These are phyloP conservation scores for Thalassophryne amazonica DNA, from an alignment of 2,797 vertebrate species.

Conservation along the genomic window DNA sequence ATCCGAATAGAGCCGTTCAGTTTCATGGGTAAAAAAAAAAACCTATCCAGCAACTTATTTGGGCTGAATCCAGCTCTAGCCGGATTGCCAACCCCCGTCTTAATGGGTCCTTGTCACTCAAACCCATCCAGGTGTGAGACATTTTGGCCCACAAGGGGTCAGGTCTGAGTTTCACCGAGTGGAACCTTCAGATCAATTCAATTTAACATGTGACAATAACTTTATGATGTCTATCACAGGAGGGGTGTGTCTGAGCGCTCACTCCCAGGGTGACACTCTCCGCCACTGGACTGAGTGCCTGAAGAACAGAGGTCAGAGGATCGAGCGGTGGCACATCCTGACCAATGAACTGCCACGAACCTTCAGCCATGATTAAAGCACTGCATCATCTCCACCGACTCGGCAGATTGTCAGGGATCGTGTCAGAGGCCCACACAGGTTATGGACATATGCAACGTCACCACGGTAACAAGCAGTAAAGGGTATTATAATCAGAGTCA, in stretches of 20 bases:
- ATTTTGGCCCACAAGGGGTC: no score
- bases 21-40: no score
- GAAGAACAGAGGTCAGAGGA: constrained; percentile 75
- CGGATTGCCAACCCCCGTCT: no score
- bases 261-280: constrained; percentile 80
- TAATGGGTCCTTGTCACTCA: no score
- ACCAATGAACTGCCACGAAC: constrained; percentile 85
- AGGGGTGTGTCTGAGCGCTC: constrained; percentile 81
- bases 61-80: no score
- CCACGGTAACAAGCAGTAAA: background rate
- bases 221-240: constrained; percentile 54
- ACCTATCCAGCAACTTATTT: no score
- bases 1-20: no score
- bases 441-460: background rate
- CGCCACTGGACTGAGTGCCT: constrained; percentile 88
- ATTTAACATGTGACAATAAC: no score
- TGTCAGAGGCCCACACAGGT: background rate
- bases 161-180: no score
- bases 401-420: background rate
- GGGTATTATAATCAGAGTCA: constrained; percentile 13
- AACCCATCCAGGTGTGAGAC: no score
- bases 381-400: background rate
- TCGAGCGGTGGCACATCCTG: constrained; percentile 88
- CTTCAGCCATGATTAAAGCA: constrained; percentile 63
- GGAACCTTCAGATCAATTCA: no score